A percentile compares a stretch with the other conserved stretches of the same genome.
Evolutionary conservation across 2,797 vertebrate species (phyloP).

Genomic region (Manis crassicaudata): DNA sequence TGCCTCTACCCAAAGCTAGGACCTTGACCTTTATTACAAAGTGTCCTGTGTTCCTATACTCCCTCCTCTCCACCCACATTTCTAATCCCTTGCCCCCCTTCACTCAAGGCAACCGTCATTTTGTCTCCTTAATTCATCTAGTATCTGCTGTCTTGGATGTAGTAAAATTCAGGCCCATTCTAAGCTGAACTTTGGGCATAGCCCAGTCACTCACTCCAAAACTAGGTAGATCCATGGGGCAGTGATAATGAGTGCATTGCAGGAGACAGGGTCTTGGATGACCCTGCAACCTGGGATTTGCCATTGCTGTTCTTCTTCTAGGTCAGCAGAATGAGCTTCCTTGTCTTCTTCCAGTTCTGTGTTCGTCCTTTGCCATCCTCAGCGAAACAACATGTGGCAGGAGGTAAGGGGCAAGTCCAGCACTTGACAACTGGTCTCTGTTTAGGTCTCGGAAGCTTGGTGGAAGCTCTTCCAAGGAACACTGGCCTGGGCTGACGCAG

Average conservation of each 20-base stretch:
- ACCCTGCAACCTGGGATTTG: neutral
- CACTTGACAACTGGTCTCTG: neutral
- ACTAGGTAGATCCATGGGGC: neutral
- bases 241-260: no score
- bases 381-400: neutral
- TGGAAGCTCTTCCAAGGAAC: neutral
- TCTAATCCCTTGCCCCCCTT: neutral
- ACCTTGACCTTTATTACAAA: neutral
- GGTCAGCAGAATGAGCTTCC: neutral
- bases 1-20: neutral
- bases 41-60: neutral
- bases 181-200: neutral
- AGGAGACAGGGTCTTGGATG: neutral
- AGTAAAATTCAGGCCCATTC: neutral
- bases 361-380: neutral
- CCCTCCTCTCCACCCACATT: neutral
- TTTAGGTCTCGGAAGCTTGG: neutral
- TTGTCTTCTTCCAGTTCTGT: neutral
- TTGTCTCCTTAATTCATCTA: neutral
- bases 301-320: neutral
- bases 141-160: neutral
- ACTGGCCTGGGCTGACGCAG: neutral
- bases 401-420: neutral
- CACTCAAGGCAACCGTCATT: neutral
- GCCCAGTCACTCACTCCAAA: neutral